A percentile compares a stretch with the other conserved stretches of the same genome.
phyloP scores from a whole-genome alignment of 2,113 vertebrate species.

The Eupsittula cactorum region DNA sequence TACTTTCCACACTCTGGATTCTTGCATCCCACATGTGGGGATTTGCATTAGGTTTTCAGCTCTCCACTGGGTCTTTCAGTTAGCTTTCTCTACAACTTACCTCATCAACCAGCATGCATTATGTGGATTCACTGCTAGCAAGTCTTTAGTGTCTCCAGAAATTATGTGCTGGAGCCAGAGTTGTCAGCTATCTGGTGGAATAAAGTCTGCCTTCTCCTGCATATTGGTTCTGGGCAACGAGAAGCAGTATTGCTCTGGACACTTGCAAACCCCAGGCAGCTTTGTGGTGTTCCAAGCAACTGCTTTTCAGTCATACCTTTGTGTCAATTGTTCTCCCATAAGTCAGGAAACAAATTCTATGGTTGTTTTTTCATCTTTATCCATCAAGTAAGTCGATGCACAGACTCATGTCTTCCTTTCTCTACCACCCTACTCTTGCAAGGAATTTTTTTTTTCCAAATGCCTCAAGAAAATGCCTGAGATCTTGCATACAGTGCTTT shows the following conservation, averaged over 20 bases:
- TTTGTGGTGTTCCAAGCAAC: not conserved
- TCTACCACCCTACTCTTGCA: not conserved
- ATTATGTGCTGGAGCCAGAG: not conserved
- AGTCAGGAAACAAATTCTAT: not conserved
- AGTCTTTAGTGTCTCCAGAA: not conserved
- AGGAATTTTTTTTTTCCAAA: not conserved
- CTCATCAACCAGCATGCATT: not conserved
- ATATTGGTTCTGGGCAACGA: not conserved
- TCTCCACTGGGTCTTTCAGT: not conserved
- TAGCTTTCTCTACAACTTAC: not conserved
- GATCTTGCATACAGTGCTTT: not conserved
- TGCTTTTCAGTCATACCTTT: not conserved
- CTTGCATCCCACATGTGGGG: not conserved
- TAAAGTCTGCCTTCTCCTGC: not conserved
- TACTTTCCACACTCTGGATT: rapidly evolving
- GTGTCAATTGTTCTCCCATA: not conserved
- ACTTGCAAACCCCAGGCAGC: not conserved
- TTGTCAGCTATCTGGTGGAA: not conserved
- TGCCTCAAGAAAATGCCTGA: not conserved
- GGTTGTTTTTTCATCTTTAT: not conserved
- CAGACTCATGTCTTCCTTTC: not conserved
- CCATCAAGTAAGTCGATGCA: not conserved
- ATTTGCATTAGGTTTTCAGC: not conserved
- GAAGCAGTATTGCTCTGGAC: not conserved
- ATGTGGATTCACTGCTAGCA: not conserved